A percentile compares a stretch with the other conserved stretches of the same genome.
These are phyloP conservation scores for Pogona vitticeps DNA, from an alignment of 2,113 vertebrate species.

Conservation along the genomic window DNA sequence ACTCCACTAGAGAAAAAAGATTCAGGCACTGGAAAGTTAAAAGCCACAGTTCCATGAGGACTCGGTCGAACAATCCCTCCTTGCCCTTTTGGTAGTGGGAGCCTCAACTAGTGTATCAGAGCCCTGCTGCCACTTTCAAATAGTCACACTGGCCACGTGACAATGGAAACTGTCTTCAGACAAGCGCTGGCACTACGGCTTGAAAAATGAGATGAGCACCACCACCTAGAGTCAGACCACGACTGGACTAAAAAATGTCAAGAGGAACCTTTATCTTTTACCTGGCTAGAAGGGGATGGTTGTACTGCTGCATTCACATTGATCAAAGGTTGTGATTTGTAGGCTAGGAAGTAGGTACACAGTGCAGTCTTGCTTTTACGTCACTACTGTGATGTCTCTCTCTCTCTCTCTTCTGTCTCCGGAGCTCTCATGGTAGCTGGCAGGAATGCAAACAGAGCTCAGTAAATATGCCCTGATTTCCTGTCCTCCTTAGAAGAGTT, in stretches of 20 bases:
- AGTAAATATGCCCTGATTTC: constrained; percentile 22
- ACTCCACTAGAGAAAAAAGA: background rate
- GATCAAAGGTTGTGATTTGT: background rate
- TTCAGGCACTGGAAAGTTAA: background rate
- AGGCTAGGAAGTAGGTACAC: background rate
- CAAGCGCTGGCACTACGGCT: too few species aligned
- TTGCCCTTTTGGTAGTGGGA: background rate
- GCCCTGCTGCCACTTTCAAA: background rate
- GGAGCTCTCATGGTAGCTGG: constrained; percentile 13
- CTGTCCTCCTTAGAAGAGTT: constrained; percentile 21
- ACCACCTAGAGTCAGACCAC: too few species aligned
- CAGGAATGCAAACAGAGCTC: constrained; percentile 19
- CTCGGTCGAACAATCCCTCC: background rate
- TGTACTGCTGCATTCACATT: background rate
- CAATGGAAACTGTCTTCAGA: too few species aligned
- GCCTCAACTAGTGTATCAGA: background rate
- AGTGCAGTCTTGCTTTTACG: background rate
- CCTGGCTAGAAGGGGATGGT: background rate
- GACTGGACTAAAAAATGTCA: too few species aligned
- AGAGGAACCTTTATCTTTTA: too few species aligned
- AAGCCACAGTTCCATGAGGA: background rate
- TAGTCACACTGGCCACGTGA: too few species aligned
- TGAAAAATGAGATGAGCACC: too few species aligned
- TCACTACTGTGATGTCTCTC: background rate
- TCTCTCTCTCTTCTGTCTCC: background rate